These are phyloP conservation scores for Drosophila seguyi DNA, from an alignment of 1,140 invertebrate genomes.

Conservation along the genomic window DNA sequence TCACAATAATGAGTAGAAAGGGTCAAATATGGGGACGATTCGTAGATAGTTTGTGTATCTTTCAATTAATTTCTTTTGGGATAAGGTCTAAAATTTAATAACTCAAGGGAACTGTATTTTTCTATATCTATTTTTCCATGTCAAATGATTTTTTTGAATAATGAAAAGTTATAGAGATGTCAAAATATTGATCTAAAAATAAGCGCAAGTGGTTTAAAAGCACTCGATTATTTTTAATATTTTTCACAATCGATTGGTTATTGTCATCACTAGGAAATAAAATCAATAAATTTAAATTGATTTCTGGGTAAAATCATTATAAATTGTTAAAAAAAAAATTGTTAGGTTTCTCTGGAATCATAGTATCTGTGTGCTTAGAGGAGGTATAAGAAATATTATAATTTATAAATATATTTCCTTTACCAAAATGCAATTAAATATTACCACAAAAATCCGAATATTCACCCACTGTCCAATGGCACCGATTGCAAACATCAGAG, in stretches of 20 bases:
- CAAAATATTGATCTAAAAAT: background rate
- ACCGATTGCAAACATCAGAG: slow-evolving; percentile 57
- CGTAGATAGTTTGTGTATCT: background rate
- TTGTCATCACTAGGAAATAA: background rate
- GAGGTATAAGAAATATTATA: too few relatives aligned
- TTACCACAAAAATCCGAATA: background rate
- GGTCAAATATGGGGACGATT: background rate
- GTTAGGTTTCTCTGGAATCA: too few relatives aligned
- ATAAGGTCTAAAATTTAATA: too few relatives aligned
- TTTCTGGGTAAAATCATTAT: background rate
- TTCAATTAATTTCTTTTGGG: background rate
- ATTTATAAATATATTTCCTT: background rate
- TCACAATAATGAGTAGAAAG: background rate
- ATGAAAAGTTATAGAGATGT: background rate
- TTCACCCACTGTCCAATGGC: slow-evolving; percentile 27
- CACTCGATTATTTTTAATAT: background rate
- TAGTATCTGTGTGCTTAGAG: too few relatives aligned
- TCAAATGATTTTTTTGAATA: background rate
- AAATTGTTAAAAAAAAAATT: too few relatives aligned
- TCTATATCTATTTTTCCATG: too few relatives aligned
- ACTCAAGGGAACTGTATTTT: too few relatives aligned
- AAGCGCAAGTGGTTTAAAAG: background rate
- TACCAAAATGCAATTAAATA: background rate
- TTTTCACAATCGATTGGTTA: background rate
- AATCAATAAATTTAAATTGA: too few relatives aligned